Percentiles rank a stretch among this genome's conserved stretches.
Conservation (phyloP, 2,797 vertebrate species). For the Characodon lateralis region DNA sequence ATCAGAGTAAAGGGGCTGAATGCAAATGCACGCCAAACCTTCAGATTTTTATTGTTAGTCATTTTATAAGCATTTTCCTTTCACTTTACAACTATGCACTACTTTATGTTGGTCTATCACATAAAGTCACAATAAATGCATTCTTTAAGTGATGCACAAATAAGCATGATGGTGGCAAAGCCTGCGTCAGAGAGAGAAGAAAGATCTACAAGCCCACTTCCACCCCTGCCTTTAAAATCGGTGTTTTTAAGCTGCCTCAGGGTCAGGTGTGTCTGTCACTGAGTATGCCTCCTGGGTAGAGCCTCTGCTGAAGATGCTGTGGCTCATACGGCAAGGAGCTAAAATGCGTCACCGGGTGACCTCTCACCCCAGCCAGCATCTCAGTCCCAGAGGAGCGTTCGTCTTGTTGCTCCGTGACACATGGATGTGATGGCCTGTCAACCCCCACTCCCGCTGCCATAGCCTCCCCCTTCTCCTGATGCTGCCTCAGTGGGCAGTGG, state of each 20-base stretch:
- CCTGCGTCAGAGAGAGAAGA: background rate
- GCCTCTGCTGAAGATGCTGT: constrained; percentile 4
- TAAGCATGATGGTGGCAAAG: background rate
- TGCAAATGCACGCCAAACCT: background rate
- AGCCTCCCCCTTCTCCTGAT: constrained; percentile 1
- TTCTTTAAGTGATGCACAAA: background rate
- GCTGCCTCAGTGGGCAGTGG: constrained; percentile 45
- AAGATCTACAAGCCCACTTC: background rate
- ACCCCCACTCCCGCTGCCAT: background rate
- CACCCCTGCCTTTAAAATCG: background rate
- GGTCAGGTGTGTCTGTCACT: constrained; percentile 51
- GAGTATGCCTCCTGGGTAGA: constrained; percentile 26
- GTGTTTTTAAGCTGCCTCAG: constrained; percentile 11
- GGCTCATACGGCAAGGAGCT: constrained; percentile 20
- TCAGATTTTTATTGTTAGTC: background rate
- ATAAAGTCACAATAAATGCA: background rate
- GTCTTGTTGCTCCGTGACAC: constrained; percentile 57
- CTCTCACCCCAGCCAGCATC: constrained; percentile 54
- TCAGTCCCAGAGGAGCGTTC: constrained; percentile 40
- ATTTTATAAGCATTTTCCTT: too few species aligned
- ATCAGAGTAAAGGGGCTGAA: background rate
- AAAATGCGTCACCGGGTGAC: constrained; percentile 49
- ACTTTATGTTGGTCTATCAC: background rate
- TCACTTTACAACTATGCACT: too few species aligned
- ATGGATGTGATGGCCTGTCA: constrained; percentile 68